These are phyloP conservation scores for Dryoscopus gambensis DNA, from an alignment of 2,113 vertebrate genomes.

Conservation along the genomic window DNA sequence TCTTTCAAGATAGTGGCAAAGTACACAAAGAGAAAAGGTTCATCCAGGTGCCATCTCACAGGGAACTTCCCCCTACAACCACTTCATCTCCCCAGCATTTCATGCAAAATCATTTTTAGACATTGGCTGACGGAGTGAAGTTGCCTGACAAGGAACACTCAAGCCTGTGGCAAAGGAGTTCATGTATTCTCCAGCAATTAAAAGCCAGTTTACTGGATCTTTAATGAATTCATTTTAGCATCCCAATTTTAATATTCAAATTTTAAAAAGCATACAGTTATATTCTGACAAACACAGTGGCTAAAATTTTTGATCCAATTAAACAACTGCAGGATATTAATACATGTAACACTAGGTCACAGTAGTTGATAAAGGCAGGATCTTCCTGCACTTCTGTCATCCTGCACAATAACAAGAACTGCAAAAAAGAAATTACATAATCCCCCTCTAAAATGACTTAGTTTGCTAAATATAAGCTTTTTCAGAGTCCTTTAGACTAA, in stretches of 20 bases:
- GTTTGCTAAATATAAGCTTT: constrained; percentile 4
- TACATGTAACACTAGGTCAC: not conserved
- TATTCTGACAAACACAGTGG: not conserved
- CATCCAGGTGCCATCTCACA: not conserved
- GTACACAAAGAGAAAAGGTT: not conserved
- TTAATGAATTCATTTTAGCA: not conserved
- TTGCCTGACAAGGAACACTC: not conserved
- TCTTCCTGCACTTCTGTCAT: not conserved
- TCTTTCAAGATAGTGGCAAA: not conserved
- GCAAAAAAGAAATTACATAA: constrained; percentile 34
- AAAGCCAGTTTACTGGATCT: not conserved
- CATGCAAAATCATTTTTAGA: not conserved
- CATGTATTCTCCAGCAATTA: not conserved
- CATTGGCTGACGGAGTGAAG: not conserved
- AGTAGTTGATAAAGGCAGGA: not conserved
- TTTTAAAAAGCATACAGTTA: not conserved
- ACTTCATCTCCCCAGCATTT: not conserved
- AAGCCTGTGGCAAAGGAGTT: not conserved
- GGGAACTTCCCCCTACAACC: not conserved
- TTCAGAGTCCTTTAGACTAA: constrained; percentile 35
- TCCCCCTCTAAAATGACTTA: not conserved
- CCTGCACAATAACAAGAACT: not conserved
- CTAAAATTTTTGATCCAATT: not conserved
- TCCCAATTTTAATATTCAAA: not conserved
- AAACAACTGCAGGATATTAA: not conserved